Conservation (phyloP, 2,797 vertebrate species). For the Lepilemur ruficaudatus region DNA sequence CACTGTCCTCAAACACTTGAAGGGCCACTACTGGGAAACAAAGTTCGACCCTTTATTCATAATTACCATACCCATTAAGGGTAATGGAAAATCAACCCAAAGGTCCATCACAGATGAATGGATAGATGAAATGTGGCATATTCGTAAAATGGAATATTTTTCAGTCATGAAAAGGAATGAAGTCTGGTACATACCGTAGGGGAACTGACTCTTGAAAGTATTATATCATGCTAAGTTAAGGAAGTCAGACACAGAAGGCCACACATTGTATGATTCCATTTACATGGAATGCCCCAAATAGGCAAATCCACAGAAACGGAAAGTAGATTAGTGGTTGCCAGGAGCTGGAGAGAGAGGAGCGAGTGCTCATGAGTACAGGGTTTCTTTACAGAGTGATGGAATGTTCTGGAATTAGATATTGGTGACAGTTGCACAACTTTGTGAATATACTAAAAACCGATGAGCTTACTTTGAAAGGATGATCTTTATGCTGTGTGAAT, state of each 20-base stretch:
- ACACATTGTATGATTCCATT: not conserved
- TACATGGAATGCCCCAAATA: not conserved
- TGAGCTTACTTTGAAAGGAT: not conserved
- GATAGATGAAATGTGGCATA: not conserved
- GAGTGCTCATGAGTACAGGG: no score
- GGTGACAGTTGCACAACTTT: not conserved
- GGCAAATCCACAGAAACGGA: not conserved
- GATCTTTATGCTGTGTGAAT: not conserved
- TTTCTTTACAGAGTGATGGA: not conserved
- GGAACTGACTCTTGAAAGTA: not conserved
- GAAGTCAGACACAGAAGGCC: not conserved
- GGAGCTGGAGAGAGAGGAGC: not conserved
- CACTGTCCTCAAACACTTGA: not conserved
- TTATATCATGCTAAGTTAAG: not conserved
- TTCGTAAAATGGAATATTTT: not conserved
- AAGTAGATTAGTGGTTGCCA: no score
- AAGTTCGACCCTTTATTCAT: not conserved
- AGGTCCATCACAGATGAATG: not conserved
- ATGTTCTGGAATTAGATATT: not conserved
- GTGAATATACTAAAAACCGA: not conserved
- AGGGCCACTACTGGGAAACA: no score
- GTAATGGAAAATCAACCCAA: not conserved
- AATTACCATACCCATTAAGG: no score
- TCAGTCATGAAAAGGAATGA: not conserved
- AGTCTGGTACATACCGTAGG: accelerated